Evolutionary conservation across 2,888 invertebrate genomes (phyloP), one percentile per base, ranked within the genome.

Genomic region (Incurvaria masculella): DNA sequence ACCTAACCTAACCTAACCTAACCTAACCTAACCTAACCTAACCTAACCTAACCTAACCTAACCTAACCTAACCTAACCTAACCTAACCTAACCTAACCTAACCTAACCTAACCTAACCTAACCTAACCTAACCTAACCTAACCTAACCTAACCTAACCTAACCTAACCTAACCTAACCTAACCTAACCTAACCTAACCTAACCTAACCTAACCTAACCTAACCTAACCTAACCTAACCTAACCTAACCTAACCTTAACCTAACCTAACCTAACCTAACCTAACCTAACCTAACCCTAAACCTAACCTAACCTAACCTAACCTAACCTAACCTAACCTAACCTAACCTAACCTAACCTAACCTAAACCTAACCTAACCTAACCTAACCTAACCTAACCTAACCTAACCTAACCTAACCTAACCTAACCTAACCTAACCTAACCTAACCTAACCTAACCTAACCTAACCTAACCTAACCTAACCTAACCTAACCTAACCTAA

Each of bases 261-360:
- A n/a, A n/a, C n/a, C n/a, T n/a, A 42, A 42, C 42, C 42, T 42
- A 42, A 42, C 42, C 42, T 42, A 42, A 42, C 42, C 42, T 42
- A 42, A 42, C 42, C 42, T 42, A 42, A 42, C 42, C 42, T 42
- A 42, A 42, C 42, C 42, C 20, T n/a, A n/a, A n/a, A n/a, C n/a
- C 43, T 43, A 43, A 43, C 43, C 43, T 43, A 43, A 43, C 43
- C 42, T 42, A 42, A 42, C 42, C 42, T 42, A 42, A 42, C 42
- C 42, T 42, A 42, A 42, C 26, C 42, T 42, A 42, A 42, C 42
- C 42, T 42, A 42, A 42, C 42, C n/a, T 51, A n/a, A n/a, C n/a
- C n/a, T n/a, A n/a, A n/a, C 42, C n/a, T n/a, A n/a, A n/a, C n/a
- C n/a, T n/a, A n/a, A n/a, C n/a, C n/a, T n/a, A n/a, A n/a, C n/a